These are phyloP conservation scores for Nettapus auritus DNA, from an alignment of 2,113 vertebrate species.

Conservation along the genomic window DNA sequence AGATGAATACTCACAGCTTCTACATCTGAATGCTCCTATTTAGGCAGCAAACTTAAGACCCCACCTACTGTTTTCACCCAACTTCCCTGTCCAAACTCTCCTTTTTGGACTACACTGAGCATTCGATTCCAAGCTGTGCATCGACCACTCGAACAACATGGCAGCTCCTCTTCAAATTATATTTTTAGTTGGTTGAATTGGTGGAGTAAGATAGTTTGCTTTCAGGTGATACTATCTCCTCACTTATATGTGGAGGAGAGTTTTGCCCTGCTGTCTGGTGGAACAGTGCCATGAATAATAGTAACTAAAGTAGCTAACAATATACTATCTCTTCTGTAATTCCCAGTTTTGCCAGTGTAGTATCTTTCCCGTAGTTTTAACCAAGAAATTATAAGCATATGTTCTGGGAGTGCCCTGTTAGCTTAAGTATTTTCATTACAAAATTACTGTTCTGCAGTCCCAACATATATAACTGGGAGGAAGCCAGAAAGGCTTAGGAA, in stretches of 20 bases:
- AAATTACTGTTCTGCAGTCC: constrained; percentile 42
- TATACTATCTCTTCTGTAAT: background rate
- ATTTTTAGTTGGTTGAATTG: background rate
- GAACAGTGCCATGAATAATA: background rate
- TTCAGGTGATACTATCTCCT: too few relatives aligned
- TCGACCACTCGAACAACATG: background rate
- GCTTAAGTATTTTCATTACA: constrained; percentile 22
- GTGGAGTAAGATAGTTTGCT: background rate
- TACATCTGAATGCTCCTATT: background rate
- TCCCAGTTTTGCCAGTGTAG: background rate
- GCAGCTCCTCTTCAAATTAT: background rate
- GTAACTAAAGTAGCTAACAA: constrained; percentile 1
- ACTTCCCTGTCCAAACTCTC: background rate
- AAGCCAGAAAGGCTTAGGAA: constrained; percentile 30
- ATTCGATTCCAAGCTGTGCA: background rate
- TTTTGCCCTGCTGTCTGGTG: background rate
- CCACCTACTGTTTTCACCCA: background rate
- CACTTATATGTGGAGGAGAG: background rate
- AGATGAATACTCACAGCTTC: background rate
- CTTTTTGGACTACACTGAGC: background rate
- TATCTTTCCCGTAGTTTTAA: background rate
- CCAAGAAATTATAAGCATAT: constrained; percentile 22
- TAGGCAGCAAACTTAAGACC: background rate
- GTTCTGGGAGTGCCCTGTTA: background rate
- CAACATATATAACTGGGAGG: background rate